Evolutionary conservation across 2,888 invertebrate genomes (phyloP), one percentile per base, ranked within the genome.

Genomic region (Nebria brevicollis): DNA sequence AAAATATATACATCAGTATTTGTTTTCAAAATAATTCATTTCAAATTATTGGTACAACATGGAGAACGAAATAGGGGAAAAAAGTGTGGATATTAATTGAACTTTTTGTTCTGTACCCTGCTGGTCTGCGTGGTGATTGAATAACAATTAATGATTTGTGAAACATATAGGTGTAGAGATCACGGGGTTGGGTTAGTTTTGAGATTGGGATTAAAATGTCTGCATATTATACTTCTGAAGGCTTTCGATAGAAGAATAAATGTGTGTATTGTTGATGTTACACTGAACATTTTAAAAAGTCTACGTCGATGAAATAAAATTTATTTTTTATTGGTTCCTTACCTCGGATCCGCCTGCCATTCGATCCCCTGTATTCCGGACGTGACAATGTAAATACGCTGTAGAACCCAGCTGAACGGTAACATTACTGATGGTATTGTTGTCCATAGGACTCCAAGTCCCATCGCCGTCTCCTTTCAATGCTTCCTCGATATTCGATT

Each of bases 371-470:
- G 94, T 92, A 89, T 93, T 92, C 82, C 94, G 92, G 86, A 95
- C 95, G 86, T 94, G 93, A 89, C 96, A 96, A 89, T 95, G 95
- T 86, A 95, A 91, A 90, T 94, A 95, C 84, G 95, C 95, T 72
- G 94, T 93, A 80, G 94, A 93, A 75, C 95, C 95, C 82, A 95
- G 91, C 89, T 95, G 95, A 84, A 93, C 95, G 74, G 94, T 93
- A 84, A 94, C 92, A 88, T 95, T 94, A 85, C 93, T 93, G 84
- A 93, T 92, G 82, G 95, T 94, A 89, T 94, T 94, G 91, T 95
- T 95, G 89, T 95, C 93, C 85, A 89, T 89, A 72, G 90, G 90
- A 78, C 90, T 89, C 77, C 87, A 85, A 20, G 87, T 87, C 83
- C 89, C 89, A 4, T 88, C 88, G 82, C 86, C 86, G 77, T 86